Evolutionary conservation across 2,113 vertebrate species (phyloP).

Genomic region (Crotalus viridis): DNA sequence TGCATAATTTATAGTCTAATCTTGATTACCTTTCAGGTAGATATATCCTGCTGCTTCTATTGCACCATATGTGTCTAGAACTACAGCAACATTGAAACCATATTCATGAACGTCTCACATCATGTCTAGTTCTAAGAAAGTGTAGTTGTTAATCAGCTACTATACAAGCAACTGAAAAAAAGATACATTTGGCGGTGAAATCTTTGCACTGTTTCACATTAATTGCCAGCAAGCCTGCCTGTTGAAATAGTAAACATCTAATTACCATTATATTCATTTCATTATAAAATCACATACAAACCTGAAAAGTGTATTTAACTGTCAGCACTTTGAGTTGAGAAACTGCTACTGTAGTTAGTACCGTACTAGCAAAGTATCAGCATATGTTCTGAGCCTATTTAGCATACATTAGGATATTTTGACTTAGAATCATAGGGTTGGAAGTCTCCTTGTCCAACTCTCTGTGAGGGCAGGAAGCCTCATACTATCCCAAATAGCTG

Average conservation of each 20-base stretch:
- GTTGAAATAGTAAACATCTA: constrained; percentile 31
- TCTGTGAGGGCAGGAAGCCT: not conserved
- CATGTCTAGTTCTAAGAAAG: not conserved
- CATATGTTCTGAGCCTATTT: not conserved
- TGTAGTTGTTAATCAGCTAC: not conserved
- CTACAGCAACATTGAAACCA: not conserved
- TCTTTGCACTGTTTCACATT: constrained; percentile 57
- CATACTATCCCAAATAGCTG: not conserved
- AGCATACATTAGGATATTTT: not conserved
- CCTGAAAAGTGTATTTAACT: not conserved
- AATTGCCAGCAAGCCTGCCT: constrained; percentile 66
- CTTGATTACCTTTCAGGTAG: not conserved
- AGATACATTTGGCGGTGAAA: constrained; percentile 60
- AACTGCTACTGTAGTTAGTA: not conserved
- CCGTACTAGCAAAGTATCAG: not conserved
- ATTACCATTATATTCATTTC: not conserved
- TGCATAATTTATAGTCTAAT: not conserved
- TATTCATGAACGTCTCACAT: not conserved
- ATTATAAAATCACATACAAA: not conserved
- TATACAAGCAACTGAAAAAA: constrained; percentile 42
- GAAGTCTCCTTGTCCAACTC: not conserved
- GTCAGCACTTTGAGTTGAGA: not conserved
- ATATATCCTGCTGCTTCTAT: not conserved
- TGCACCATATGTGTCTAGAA: not conserved
- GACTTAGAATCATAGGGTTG: not conserved